Evolutionary conservation across 92 coral and sea anemone species (phyloP), one percentile per base, ranked within the genome.

Genomic region (Epizoanthus ramosus): DNA sequence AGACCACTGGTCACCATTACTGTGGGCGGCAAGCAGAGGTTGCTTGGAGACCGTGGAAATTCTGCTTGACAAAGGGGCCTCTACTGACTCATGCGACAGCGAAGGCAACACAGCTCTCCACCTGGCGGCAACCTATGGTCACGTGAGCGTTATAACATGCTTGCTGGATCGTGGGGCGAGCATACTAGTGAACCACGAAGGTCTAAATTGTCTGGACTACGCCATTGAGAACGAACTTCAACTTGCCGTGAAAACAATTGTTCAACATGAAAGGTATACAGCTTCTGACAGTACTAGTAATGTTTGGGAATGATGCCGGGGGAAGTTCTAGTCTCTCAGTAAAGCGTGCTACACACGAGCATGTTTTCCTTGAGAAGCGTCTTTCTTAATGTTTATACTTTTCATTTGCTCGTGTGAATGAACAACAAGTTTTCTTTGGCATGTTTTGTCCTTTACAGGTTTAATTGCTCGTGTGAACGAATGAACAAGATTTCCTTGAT

Each of bases 201-300:
- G 91, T 8, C 64, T 83, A 16, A 87, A 88, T 59, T 90, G 93
- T 65, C 80, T 90, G 16, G 91, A 90, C 68, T 87, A 84, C 43
- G 93, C 93, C 66, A 87, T 90, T 35, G 91, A 88, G 19, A 79
- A 83, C 25, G 79, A 88, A 7, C 75, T 80, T 14, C 79, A 63
- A 8, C 87, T 80, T 9, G 89, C 86, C 45, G 77, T 87, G 8
- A 87, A 85, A 82, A 81, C 89, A 4, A 90, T 90, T 19, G 64
- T 87, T 5, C 86, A 80, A 43, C 90, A 90, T 64, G 75, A 86
- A 4, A 87, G 93, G 93, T 90, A 71, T 28, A 15, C 22, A 61
- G n/a, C 68, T 43, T 43, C 50, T 43, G 50, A 43, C 50, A 43
- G 0, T 43, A 43, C 50, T 43, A 43, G 50, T 43, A 43, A 8